Base-by-base conservation (phyloP, 2,113 vertebrate genomes). In the Zootoca vivipara region DNA sequence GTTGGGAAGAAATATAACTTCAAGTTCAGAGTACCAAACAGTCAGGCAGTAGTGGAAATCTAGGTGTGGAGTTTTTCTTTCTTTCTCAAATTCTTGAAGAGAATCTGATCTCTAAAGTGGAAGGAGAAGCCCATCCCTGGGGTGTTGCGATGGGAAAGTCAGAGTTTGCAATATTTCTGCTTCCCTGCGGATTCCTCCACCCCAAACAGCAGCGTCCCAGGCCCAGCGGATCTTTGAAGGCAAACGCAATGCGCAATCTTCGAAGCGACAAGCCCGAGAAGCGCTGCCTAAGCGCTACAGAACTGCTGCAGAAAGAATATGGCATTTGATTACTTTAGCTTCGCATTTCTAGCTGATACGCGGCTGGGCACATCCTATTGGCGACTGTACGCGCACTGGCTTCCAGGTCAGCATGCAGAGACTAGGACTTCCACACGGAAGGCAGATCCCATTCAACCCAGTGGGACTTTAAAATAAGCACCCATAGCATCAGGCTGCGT, bases 11-110 rank as follows among this genome's bases (percentile, higher is more conserved):
- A 18, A 64, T 58, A 15, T 16, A 7, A 7, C 52, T 64, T 91
- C 67, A 79, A 65, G 73, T 91, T 77, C 40, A 84, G 83, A 86
- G 35, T 26, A 78, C 65, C 78, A 85, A 56, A 81, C 30, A 35
- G 79, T 78, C 86, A 38, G 84, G 65, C 52, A 84, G n/a, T 22
- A 38, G n/a, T 33, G 40, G 83, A 89, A 78, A 67, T 56, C 67
- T 9, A 77, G 26, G 46, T 46, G 46, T 46, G 46, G 46, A 46
- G 46, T 46, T 46, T 46, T 46, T 46, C 46, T 46, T 46, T 46
- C 46, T 46, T 46, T 10, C 46, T 9, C 46, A 46, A 46, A 46
- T 46, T 46, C 46, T 46, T 46, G 46, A 46, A 46, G 58, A 42
- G 62, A 77, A 33, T 62, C 79, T 6, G 67, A 56, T 87, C 30